Evolutionary conservation across 2,888 invertebrate species (phyloP), one percentile per base, ranked within the genome.

Genomic region (Epiblema foenella): DNA sequence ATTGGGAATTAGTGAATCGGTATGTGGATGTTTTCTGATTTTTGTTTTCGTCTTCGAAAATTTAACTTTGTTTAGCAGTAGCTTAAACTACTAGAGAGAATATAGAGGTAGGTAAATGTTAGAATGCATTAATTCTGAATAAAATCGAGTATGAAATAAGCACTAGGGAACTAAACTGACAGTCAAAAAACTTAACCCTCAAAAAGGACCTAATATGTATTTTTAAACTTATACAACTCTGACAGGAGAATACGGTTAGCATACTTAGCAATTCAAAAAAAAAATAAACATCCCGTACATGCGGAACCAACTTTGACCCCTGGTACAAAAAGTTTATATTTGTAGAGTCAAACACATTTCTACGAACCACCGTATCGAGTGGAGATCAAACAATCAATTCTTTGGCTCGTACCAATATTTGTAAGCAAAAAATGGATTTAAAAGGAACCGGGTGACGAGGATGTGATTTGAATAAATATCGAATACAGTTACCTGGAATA

Each of bases 401-500:
- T 88, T 84, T 86, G 82, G 83, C 85, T 82, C 82, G 78, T 76
- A 84, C 79, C 81, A 87, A 89, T 87, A 86, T 88, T 87, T 85
- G 83, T 79, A 74, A 75, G 79, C 80, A 83, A 83, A 84, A 83
- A 84, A 71, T 80, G 78, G 80, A 83, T 81, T 77, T 76, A 76
- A 77, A 82, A 81, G 78, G 79, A 78, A 73, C 77, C 83, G 79
- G 73, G 75, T 77, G 71, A 63, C 76, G 74, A 78, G 79, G 83
- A 84, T 83, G 84, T 85, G 88, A 87, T 89, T 88, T 83, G 82
- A 89, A 86, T 86, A 86, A 87, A 86, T 83, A 86, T 84, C 71
- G 77, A 76, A 74, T 80, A 82, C 78, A 75, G 76, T 75, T 78
- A 83, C 80, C 76, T 76, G 78, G 75, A 82, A 78, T 78, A 73